Evolutionary conservation across 2,888 invertebrate genomes (phyloP), one percentile per base, ranked within the genome.

Genomic region (Colostygia pectinataria): DNA sequence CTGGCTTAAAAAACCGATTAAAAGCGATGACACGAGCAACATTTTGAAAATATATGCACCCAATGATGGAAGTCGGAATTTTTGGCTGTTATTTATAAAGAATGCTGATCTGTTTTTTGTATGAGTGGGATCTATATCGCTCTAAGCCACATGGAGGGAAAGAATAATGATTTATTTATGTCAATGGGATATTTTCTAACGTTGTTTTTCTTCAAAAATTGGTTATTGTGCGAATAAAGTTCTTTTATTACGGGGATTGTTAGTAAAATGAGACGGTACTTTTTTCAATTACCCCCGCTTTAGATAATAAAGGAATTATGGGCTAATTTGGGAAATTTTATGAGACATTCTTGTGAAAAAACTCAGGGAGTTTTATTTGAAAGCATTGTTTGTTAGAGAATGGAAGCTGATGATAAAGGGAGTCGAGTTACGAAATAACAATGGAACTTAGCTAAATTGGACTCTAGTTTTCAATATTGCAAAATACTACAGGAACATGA

Each of bases 121-220:
- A 20, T 25, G 8, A 44, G 18, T 20, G 20, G 9, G 20, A 18
- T 13, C 40, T 33, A 42, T 51, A 52, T 52, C 42, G 52, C 52
- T 52, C 38, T 38, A 52, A 52, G 52, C 69, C 67, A 68, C 66
- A 46, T 40, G 63, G 68, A 66, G 66, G 66, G 68, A 66, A 70
- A 71, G 76, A 74, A 83, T 83, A 89, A 88, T 89, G 85, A 90
- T 88, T 89, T 90, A 90, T 90, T 90, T 83, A 89, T 89, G 87
- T 89, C 89, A 89, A 89, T 89, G 84, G 83, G 72, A 78, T 69
- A 71, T 77, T 73, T 74, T 74, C 73, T 63, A 66, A 72, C 71
- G 68, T 74, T 80, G 81, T 87, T 88, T 87, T 83, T 75, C 72
- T 74, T 67, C 66, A 54, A 77, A 89, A 89, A 89, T 89, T 86